Evolutionary conservation across 1,140 invertebrate species (phyloP).

Genomic region (Scaptomyza hsui): DNA sequence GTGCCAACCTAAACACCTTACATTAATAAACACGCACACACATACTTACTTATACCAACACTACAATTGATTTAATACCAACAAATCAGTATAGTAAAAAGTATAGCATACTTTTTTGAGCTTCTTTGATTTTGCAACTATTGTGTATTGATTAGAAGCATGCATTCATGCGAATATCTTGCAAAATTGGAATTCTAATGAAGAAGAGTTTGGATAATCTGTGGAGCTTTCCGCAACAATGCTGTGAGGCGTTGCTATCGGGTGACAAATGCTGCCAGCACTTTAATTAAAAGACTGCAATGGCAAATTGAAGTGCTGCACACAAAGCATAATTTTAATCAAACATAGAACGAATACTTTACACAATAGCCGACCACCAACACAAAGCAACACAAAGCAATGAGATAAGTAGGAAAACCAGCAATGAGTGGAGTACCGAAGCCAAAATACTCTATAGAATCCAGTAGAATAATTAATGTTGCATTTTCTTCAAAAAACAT

Average conservation of each 20-base stretch:
- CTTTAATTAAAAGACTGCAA: conserved; percentile 75
- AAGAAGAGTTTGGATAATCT: not conserved
- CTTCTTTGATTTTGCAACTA: conserved; percentile 7
- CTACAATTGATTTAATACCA: conserved; percentile 19
- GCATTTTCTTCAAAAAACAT: too few species aligned
- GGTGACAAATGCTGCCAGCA: conserved; percentile 33
- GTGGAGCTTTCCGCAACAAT: not conserved
- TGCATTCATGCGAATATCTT: not conserved
- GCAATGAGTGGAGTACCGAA: not conserved
- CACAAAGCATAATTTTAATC: conserved; percentile 77
- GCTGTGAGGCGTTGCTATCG: not conserved
- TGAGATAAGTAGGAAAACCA: conserved; percentile 7
- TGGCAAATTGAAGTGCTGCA: conserved; percentile 68
- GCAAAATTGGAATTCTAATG: not conserved
- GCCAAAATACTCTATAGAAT: not conserved
- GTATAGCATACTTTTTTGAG: conserved; percentile 16
- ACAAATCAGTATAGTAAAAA: conserved; percentile 6
- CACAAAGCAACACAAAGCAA: conserved; percentile 4
- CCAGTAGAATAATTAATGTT: too few species aligned
- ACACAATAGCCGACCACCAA: conserved; percentile 45
- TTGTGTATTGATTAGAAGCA: not conserved
- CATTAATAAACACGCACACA: conserved; percentile 44
- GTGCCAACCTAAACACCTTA: conserved; percentile 15
- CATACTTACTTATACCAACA: conserved; percentile 26
- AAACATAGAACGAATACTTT: conserved; percentile 50